These are phyloP conservation scores for Rhinichthys osculus DNA, from an alignment of 2,797 vertebrate species.

Conservation along the genomic window DNA sequence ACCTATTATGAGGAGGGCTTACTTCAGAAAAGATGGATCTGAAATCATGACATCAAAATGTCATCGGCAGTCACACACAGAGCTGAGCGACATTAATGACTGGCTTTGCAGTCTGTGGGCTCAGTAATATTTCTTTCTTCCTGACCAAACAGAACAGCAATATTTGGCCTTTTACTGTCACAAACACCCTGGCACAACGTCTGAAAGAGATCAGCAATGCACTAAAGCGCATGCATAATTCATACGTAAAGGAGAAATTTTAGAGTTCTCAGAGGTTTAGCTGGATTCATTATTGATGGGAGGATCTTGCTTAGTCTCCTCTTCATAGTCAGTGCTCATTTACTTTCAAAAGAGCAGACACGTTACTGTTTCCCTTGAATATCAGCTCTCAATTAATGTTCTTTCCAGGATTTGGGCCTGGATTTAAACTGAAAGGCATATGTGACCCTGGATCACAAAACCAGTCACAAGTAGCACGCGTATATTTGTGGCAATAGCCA, in stretches of 20 bases:
- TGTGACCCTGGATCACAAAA: no score
- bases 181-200: slow-evolving; percentile 77
- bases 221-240: slow-evolving; percentile 93
- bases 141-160: slow-evolving; percentile 56
- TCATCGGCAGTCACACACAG: background rate
- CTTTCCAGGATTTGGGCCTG: slow-evolving; percentile 63
- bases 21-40: background rate
- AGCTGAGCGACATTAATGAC: slow-evolving; percentile 21
- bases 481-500: no score
- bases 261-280: slow-evolving; percentile 82
- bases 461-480: no score
- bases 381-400: slow-evolving; percentile 73
- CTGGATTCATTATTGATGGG: slow-evolving; percentile 91
- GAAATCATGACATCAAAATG: background rate
- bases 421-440: slow-evolving; percentile 61
- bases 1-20: background rate
- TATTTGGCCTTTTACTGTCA: slow-evolving; percentile 76
- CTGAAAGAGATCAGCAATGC: slow-evolving; percentile 81
- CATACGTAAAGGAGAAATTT: slow-evolving; percentile 86
- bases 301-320: slow-evolving; percentile 77
- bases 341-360: slow-evolving; percentile 69
- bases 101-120: slow-evolving; percentile 29
- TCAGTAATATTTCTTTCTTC: slow-evolving; percentile 40
- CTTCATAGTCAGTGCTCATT: slow-evolving; percentile 84
- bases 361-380: slow-evolving; percentile 68